Base-by-base conservation (phyloP, 2,888 invertebrate species). In the Pachymerium ferrugineum region DNA sequence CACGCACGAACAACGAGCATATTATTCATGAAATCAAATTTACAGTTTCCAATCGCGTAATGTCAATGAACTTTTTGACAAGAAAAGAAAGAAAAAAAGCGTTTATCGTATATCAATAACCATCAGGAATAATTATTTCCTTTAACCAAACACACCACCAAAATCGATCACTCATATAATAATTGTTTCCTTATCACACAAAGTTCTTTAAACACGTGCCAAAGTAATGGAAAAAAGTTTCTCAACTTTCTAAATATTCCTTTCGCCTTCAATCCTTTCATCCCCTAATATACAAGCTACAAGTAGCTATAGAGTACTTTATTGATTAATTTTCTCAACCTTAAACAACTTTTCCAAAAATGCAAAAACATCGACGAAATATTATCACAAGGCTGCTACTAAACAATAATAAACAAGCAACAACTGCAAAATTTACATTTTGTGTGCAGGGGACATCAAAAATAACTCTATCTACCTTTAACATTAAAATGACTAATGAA, bases 151-250 rank as follows among this genome's bases (percentile, higher is more conserved):
- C 54, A 54, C 14, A 54, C 54, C 54, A 54, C 10, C 25, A 54
- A 54, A 54, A 54, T 54, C 54, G 54, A 54, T 54, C 19, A 54
- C 22, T 54, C 54, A 54, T 25, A 22, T 54, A 54, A 54, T 54
- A 54, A 54, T 54, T 54, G 54, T 54, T 54, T 54, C 54, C 54
- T 54, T 54, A 54, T 54, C 54, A 54, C 54, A 54, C 54, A 54
- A 54, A 25, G 54, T 54, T 54, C 54, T 54, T 54, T 54, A 54
- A 54, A 54, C 54, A 54, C 14, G 54, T 54, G 54, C 54, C 54
- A 54, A 54, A 54, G 54, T 54, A 54, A 12, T 25, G 38, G 10
- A 25, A 14, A 25, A 25, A 25, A 54, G 28, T 25, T 54, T 19
- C 54, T n/a, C 25, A 54, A 54, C 1, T 54, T 54, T 25, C 54